A percentile compares a stretch with the other conserved stretches of the same genome.
Evolutionary conservation across 2,113 vertebrate genomes (phyloP).

Genomic region (Etia nguti): DNA sequence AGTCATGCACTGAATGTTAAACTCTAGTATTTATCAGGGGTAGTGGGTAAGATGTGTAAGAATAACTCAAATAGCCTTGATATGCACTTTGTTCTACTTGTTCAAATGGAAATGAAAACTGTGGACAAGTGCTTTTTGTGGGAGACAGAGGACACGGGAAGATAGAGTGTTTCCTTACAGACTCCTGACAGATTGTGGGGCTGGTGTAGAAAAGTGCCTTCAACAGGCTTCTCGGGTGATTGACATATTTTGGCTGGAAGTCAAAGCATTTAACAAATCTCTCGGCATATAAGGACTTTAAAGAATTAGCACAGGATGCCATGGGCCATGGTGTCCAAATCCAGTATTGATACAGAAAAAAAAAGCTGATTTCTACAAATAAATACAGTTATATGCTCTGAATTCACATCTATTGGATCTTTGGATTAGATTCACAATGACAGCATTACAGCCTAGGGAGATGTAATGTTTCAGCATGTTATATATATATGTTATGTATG

Average conservation of each 20-base stretch:
- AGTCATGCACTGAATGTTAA: conserved; percentile 10
- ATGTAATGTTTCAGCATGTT: not conserved
- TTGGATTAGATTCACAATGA: not conserved
- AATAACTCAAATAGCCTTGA: not conserved
- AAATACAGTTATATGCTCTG: not conserved
- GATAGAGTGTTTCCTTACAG: not conserved
- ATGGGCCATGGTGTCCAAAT: not conserved
- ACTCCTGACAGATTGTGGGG: conserved; percentile 7
- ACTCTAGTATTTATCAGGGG: not conserved
- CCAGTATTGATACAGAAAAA: not conserved
- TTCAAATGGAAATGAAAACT: conserved; percentile 8
- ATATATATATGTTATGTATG: too few species aligned
- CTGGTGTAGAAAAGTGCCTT: not conserved
- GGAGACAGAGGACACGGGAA: not conserved
- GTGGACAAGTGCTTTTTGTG: not conserved
- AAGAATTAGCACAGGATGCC: not conserved
- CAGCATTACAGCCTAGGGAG: not conserved
- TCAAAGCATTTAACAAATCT: not conserved
- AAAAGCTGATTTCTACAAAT: not conserved
- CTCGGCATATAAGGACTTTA: not conserved
- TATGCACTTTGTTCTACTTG: not conserved
- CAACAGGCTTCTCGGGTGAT: not conserved
- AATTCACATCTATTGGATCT: not conserved
- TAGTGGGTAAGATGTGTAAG: not conserved
- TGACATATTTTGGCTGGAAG: conserved; percentile 25